A percentile compares a stretch with the other conserved stretches of the same genome.
phyloP scores from a whole-genome alignment of 2,888 invertebrate species.

The Hipparchia semele region DNA sequence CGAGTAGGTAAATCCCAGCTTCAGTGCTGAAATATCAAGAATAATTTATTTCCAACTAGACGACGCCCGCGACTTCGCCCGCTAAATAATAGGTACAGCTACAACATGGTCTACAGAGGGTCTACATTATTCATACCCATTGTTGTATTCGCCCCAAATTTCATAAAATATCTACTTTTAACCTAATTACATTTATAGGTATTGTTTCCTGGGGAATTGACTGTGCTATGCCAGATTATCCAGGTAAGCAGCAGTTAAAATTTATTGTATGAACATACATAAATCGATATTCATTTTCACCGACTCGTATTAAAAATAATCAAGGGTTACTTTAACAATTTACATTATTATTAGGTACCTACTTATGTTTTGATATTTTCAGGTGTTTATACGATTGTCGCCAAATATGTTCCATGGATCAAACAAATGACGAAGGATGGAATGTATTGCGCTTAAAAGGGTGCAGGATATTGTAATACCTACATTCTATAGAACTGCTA shows the following conservation, averaged over 20 bases:
- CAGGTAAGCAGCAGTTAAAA: conserved; percentile 57
- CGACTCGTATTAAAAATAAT: too few relatives aligned
- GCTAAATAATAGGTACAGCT: too few relatives aligned
- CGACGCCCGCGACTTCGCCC: too few relatives aligned
- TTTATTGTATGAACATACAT: too few relatives aligned
- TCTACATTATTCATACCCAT: not conserved
- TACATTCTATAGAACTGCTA: too few relatives aligned
- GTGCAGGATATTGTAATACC: not conserved
- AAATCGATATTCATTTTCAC: too few relatives aligned
- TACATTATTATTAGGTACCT: too few relatives aligned
- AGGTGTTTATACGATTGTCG: conserved; percentile 84
- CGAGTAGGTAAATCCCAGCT: too few relatives aligned
- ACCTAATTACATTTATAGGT: conserved; percentile 62
- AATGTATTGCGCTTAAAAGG: conserved; percentile 63
- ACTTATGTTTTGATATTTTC: conserved; percentile 43
- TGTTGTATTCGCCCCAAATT: not conserved
- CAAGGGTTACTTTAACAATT: too few relatives aligned
- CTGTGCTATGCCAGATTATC: conserved; percentile 83
- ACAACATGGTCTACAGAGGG: too few relatives aligned
- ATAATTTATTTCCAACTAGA: not conserved
- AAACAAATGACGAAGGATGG: conserved; percentile 66
- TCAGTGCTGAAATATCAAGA: not conserved
- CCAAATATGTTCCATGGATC: conserved; percentile 81
- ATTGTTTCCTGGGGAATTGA: conserved; percentile 88
- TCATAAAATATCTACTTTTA: not conserved